Percentiles rank a stretch among this genome's conserved stretches.
phyloP scores from a whole-genome alignment of 2,113 vertebrate genomes.

The Thunnus thynnus region DNA sequence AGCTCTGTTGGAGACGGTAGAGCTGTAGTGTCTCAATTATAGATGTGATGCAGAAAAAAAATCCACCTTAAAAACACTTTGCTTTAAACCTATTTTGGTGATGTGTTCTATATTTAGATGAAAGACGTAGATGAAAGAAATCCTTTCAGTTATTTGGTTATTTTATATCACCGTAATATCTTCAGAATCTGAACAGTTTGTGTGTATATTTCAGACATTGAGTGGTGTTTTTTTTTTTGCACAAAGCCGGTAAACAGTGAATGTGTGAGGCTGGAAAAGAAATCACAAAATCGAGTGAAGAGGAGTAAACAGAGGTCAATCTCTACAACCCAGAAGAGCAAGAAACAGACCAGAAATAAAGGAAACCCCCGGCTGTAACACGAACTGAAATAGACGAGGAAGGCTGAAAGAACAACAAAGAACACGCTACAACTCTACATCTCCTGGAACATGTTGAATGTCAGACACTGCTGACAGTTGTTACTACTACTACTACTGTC shows the following conservation, averaged over 20 bases:
- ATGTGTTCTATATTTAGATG: background rate
- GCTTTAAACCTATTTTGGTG: background rate
- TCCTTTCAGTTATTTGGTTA: background rate
- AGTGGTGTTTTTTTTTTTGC: background rate
- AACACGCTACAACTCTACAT: too few relatives aligned
- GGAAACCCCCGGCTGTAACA: too few relatives aligned
- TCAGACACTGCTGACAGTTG: too few relatives aligned
- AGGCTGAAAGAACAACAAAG: too few relatives aligned
- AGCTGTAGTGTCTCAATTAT: background rate
- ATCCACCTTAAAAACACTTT: background rate
- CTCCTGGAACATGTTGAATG: too few relatives aligned
- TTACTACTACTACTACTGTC: too few relatives aligned
- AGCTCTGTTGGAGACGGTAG: background rate
- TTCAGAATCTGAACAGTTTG: background rate
- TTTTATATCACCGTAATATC: background rate
- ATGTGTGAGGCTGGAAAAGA: background rate
- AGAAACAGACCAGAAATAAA: background rate
- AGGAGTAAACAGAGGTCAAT: background rate
- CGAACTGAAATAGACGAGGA: background rate
- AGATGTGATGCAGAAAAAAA: background rate
- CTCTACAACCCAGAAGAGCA: background rate
- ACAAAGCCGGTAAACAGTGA: background rate
- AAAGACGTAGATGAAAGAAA: background rate
- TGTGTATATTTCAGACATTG: background rate
- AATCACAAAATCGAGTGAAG: background rate